Percentiles rank a stretch among this genome's conserved stretches.
Conservation (phyloP, 2,113 vertebrate genomes). For the Paedocypris sp. region DNA sequence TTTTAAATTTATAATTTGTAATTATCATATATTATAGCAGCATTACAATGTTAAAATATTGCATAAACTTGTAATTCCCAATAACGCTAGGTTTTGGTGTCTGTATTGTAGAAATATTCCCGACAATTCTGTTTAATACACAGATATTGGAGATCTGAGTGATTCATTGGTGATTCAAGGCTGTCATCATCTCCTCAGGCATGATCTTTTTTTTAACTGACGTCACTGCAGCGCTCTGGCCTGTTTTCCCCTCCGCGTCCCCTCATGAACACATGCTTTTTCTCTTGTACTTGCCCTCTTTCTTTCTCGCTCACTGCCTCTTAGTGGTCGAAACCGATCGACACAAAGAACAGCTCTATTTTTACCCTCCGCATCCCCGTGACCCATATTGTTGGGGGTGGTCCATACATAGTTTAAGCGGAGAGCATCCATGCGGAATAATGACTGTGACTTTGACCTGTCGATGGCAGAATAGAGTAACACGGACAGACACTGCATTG, state of each 20-base stretch:
- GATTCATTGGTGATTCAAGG: slow-evolving; percentile 1
- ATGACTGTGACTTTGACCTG: slow-evolving; percentile 39
- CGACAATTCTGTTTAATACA: no score
- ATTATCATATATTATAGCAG: no score
- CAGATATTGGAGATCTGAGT: no score
- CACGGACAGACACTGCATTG: background rate
- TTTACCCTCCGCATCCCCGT: slow-evolving; percentile 14
- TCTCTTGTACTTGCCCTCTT: background rate
- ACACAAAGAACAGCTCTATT: slow-evolving; percentile 22
- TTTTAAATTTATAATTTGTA: no score
- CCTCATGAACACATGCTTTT: background rate
- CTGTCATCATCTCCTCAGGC: background rate
- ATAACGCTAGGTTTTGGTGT: no score
- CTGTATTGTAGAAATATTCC: no score
- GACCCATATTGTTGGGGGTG: slow-evolving; percentile 27
- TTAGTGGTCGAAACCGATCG: background rate
- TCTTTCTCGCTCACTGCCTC: background rate
- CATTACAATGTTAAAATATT: no score
- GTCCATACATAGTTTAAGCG: background rate
- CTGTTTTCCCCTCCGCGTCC: background rate
- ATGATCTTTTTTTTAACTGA: slow-evolving; percentile 12
- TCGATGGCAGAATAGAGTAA: slow-evolving; percentile 8
- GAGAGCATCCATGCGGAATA: slow-evolving; percentile 35
- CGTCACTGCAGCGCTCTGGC: slow-evolving; percentile 8
- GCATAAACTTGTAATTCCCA: no score